Evolutionary conservation across 2,888 invertebrate species (phyloP), one percentile per base, ranked within the genome.

Genomic region (Pollenia angustigena): DNA sequence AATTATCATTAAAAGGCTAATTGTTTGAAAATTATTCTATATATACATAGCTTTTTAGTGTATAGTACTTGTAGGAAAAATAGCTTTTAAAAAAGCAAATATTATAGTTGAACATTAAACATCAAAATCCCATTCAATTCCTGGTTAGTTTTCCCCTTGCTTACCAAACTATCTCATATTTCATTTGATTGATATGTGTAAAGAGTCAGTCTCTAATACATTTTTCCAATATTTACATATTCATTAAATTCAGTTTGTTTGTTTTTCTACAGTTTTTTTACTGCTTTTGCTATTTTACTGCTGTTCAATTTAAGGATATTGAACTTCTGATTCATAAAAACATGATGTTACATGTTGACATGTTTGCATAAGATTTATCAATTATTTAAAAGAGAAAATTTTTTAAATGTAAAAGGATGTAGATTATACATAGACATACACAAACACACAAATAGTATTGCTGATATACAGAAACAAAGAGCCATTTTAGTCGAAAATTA

Each of bases 281-380:
- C 16, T 64, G 16, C 1, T 44, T 80, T 52, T 10, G 3, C 10
- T 48, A 46, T 40, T 58, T 32, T 58, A n/a, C 10, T 72, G 54
- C 14, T 46, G 40, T 14, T 52, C 40, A 16, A 52, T 58, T 64
- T 50, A 78, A 78, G 64, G 71, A 50, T 83, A 83, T 83, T 78
- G 78, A 83, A 78, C 72, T 40, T 60, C 40, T 50, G 40, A 66
- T 72, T 64, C 52, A 44, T 56, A 75, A 75, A 83, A 83, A 86
- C 83, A 81, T 86, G 80, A 76, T 83, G 4, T 32, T 32, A 6
- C 74, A 78, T 72, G 72, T 66, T 78, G 83, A 66, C 83, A 83
- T 86, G 82, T 86, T 83, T 86, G 72, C 86, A 83, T 76, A 83
- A 72, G 76, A 83, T 80, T 83, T 86, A 86, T 86, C 86, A 86